Evolutionary conservation across 2,113 vertebrate species (phyloP), one percentile per base, ranked within the genome.

Genomic region (Eptesicus fuscus): DNA sequence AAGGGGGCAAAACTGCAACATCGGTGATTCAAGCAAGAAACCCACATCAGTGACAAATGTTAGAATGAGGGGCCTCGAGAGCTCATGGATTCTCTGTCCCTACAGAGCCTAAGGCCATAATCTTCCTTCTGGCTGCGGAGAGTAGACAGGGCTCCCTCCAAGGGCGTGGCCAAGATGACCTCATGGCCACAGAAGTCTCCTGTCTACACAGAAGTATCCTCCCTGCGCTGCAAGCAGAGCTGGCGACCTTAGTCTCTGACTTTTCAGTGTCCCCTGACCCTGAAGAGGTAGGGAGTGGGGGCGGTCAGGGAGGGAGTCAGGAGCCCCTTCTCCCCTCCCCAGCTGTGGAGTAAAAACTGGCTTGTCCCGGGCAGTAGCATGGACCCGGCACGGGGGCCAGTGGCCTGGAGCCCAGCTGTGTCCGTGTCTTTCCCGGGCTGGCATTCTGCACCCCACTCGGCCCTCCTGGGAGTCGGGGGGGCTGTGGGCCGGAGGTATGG

Each of bases 381-480:
- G 25, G 20, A 35, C 32, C 74, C 17, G 6, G 35, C 56, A 6
- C 0, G 0, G 51, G 74, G 35, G 20, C 47, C 6, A 22, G 11
- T 7, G 11, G 25, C 42, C 30, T 3, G 1, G 18, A 14, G n/a
- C 65, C 28, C 7, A 7, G 20, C 28, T 3, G 1, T 42, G 40
- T 51, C 42, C 42, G 30, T 22, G 74, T 35, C 63, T 47, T 17
- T 42, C 17, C 0, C 0, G 22, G 8, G 11, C 61, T 14, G 4
- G 16, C 40, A 0, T 22, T n/a, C 49, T 51, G 16, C 89, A 1
- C 0, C 1, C 49, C 30, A 7, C 30, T 0, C 0, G 8, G 69
- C 42, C 84, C 16, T 65, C 83, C 65, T 28, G 3, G 76, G 71
- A 71, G 67, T 32, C 61, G 5, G 40, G 2, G 2, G 4, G 42